phyloP scores from a whole-genome alignment of 2,797 vertebrate genomes.

The Delichon dasypus region DNA sequence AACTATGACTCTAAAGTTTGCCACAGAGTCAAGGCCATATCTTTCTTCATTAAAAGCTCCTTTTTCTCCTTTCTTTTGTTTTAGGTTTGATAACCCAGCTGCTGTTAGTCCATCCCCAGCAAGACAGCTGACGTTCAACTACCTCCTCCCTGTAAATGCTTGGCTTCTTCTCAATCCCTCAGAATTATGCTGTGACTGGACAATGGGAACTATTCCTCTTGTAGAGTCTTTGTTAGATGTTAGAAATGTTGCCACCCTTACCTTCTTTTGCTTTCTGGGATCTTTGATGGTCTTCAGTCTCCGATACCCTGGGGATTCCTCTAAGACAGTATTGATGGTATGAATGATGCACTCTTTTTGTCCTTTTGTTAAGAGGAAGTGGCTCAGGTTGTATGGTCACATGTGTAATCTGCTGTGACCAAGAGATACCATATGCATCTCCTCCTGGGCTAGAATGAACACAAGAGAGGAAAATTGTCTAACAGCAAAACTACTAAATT shows the following conservation, averaged over 20 bases:
- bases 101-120: conserved; percentile 92
- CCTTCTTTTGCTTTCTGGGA: conserved; percentile 86
- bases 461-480: neutral
- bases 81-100: conserved; percentile 98
- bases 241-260: conserved; percentile 90
- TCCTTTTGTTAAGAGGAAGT: neutral
- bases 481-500: neutral
- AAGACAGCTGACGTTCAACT: conserved; percentile 97
- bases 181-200: conserved; percentile 98
- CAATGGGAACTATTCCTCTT: conserved; percentile 97
- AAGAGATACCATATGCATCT: neutral
- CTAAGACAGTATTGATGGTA: conserved; percentile 95
- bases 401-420: neutral
- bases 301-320: conserved; percentile 84
- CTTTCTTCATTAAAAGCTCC: neutral
- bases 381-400: neutral
- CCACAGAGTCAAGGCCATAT: neutral
- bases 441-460: neutral
- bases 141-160: conserved; percentile 94
- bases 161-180: conserved; percentile 97
- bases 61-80: neutral
- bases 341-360: conserved; percentile 35
- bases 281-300: conserved; percentile 88
- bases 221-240: conserved; percentile 90
- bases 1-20: neutral